Evolutionary conservation across 2,113 vertebrate genomes (phyloP), one percentile per base, ranked within the genome.

Genomic region (Phrynosoma platyrhinos): DNA sequence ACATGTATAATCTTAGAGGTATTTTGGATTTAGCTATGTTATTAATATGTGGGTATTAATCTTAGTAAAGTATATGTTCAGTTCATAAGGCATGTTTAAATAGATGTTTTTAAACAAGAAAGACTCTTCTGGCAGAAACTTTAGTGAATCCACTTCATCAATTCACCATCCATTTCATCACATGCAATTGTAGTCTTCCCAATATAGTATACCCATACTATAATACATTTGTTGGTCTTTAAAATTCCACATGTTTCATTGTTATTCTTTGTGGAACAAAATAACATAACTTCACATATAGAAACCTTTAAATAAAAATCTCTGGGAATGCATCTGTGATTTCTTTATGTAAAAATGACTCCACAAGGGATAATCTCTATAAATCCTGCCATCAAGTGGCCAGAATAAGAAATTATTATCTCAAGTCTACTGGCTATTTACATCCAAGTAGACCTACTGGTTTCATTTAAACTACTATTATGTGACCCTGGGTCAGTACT

Each of bases 331-430:
- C 40, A 40, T 77, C 62, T 53, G 36, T 32, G 21, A 82, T 64
- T 83, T 62, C 53, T 74, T 74, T 74, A 80, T 89, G n/a, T 42
- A 85, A 55, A 85, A 89, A 64, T 81, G 3, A 72, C 47, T 62
- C 82, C 40, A 52, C 80, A 89, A 64, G 6, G 52, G 32, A 66
- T 69, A 80, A 80, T 85, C 66, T 85, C 68, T 89, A 84, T 85
- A 85, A 89, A 89, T 89, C 83, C 88, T 89, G 88, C 88, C 83
- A 85, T 85, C 88, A 84, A 85, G 83, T 89, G 88, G 88, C 68
- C 83, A 89, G 53, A 85, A 64, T 6, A 64, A 89, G 82, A 52
- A 89, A 80, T 75, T 79, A 79, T 79, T 84, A 83, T 83, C 53
- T 83, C 81, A 83, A 53, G 53, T 20, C 21, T 68, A 18, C 40